phyloP scores from a whole-genome alignment of 2,888 invertebrate genomes.

The Orthonychiurus folsomi region DNA sequence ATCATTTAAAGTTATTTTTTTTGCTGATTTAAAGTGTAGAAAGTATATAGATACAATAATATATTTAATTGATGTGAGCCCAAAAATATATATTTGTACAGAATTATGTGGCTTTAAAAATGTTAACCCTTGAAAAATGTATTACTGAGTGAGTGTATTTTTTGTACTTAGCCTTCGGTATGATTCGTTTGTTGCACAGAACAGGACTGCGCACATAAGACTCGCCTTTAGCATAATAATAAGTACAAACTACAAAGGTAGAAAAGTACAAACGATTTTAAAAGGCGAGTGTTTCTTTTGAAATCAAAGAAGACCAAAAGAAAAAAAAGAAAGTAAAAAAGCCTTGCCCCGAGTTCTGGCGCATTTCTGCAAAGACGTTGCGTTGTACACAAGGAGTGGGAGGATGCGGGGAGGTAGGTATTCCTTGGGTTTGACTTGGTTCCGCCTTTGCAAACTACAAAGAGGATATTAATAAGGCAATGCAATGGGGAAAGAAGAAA shows the following conservation, averaged over 20 bases:
- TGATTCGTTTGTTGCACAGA: too few relatives aligned
- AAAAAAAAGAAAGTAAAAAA: slow-evolving; percentile 30
- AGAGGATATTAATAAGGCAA: slow-evolving; percentile 38
- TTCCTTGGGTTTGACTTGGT: background rate
- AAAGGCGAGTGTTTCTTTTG: slow-evolving; percentile 37
- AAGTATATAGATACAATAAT: too few relatives aligned
- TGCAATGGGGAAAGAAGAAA: slow-evolving; percentile 33
- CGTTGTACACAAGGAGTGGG: background rate
- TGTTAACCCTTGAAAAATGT: too few relatives aligned
- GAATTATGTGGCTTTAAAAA: too few relatives aligned
- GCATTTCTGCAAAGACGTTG: slow-evolving; percentile 23
- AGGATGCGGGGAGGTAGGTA: background rate
- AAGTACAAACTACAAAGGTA: slow-evolving; percentile 19
- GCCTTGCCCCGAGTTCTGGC: slow-evolving; percentile 28
- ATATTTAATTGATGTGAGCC: too few relatives aligned
- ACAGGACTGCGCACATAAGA: too few relatives aligned
- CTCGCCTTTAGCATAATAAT: background rate
- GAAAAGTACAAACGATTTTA: slow-evolving; percentile 26
- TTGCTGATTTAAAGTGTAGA: too few relatives aligned
- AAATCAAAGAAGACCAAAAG: slow-evolving; percentile 36
- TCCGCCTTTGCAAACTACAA: background rate
- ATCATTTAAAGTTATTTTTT: too few relatives aligned
- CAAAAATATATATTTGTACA: too few relatives aligned
- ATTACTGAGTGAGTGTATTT: too few relatives aligned
- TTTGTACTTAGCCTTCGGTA: too few relatives aligned